Percentiles rank a stretch among this genome's conserved stretches.
Conservation (phyloP, 2,888 invertebrate species). For the Leptinotarsa peninsularis region DNA sequence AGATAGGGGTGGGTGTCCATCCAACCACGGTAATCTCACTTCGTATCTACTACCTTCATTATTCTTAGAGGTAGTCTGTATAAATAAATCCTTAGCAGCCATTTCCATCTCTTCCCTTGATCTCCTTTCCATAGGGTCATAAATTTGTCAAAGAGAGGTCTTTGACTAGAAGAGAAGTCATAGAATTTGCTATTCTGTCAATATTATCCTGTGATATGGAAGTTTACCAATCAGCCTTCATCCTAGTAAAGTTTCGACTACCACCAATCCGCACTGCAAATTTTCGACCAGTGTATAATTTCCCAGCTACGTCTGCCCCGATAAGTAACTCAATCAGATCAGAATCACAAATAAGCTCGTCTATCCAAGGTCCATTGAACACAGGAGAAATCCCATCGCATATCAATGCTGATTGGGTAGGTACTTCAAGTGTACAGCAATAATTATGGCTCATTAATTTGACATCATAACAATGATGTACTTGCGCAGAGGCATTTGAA, state of each 20-base stretch:
- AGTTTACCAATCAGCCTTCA: neutral
- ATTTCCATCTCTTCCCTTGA: constrained; percentile 21
- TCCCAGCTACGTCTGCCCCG: too few relatives aligned
- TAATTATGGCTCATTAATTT: too few relatives aligned
- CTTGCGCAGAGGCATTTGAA: constrained; percentile 47
- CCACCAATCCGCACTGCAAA: constrained; percentile 29
- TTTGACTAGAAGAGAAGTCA: constrained; percentile 24
- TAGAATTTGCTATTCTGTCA: too few relatives aligned
- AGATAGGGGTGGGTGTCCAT: constrained; percentile 38
- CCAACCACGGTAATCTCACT: constrained; percentile 40
- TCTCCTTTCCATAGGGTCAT: constrained; percentile 29
- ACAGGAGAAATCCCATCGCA: neutral
- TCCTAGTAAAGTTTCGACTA: neutral
- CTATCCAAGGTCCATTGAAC: neutral
- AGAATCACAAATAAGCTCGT: neutral
- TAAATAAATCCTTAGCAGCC: constrained; percentile 34
- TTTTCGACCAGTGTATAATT: too few relatives aligned
- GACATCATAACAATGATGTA: too few relatives aligned
- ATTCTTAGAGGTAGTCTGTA: neutral
- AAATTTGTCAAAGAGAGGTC: constrained; percentile 26
- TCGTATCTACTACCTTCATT: constrained; percentile 34
- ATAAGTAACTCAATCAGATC: too few relatives aligned
- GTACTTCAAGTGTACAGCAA: constrained; percentile 17
- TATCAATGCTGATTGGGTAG: neutral
- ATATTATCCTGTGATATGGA: too few relatives aligned